Conservation (phyloP, 1,140 invertebrate genomes). For the Dreissena rostriformis region DNA sequence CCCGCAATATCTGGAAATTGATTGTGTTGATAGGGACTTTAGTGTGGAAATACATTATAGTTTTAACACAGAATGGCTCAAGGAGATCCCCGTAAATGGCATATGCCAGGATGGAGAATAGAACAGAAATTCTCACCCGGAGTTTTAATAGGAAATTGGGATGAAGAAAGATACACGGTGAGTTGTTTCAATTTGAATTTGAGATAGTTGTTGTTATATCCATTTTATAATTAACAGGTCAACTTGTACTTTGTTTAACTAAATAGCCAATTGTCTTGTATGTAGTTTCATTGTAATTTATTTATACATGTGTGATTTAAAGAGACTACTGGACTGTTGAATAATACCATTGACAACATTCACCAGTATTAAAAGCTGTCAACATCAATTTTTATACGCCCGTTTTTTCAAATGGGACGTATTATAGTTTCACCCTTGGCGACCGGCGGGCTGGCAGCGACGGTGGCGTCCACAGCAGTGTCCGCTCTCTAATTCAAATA, state of each 20-base stretch:
- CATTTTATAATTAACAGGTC: too few relatives aligned
- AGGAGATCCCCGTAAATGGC: conserved; percentile 72
- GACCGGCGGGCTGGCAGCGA: too few relatives aligned
- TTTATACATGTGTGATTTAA: not conserved
- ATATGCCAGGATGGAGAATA: conserved; percentile 77
- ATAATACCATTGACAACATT: too few relatives aligned
- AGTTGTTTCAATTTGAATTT: conserved; percentile 45
- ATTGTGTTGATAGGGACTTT: conserved; percentile 5
- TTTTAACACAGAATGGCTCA: conserved; percentile 61
- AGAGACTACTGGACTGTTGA: too few relatives aligned
- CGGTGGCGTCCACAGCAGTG: too few relatives aligned
- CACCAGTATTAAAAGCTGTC: not conserved
- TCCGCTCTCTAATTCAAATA: too few relatives aligned
- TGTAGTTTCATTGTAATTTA: not conserved
- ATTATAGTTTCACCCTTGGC: too few relatives aligned
- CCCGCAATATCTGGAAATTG: conserved; percentile 46
- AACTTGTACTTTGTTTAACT: too few relatives aligned
- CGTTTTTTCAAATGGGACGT: too few relatives aligned
- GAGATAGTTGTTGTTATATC: too few relatives aligned
- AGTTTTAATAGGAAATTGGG: conserved; percentile 79
- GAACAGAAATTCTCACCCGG: conserved; percentile 74
- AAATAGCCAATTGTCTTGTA: not conserved
- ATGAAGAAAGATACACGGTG: conserved; percentile 74
- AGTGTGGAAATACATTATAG: not conserved
- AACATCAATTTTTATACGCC: not conserved